Evolutionary conservation across 1,140 invertebrate genomes (phyloP), one percentile per base, ranked within the genome.

Genomic region (Cydia fagiglandana): DNA sequence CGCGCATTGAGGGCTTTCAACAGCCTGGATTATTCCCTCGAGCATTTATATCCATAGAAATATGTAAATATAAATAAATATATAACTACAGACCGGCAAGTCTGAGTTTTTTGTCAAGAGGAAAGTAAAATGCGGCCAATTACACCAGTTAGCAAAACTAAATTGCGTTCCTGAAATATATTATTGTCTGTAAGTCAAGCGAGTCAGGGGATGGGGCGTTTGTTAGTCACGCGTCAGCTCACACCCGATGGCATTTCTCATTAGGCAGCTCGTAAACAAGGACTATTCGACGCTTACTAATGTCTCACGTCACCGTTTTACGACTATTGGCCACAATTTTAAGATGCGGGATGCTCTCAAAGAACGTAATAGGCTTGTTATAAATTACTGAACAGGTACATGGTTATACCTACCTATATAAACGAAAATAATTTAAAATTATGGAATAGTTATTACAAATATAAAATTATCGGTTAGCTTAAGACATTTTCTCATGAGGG

Each of bases 241-340:
- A 74, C 77, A 78, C 75, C 78, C 81, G 81, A 86, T 87, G 84
- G 83, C 84, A 89, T 87, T 89, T 88, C 89, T 91, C 86, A 91
- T 92, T 92, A 92, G 85, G 78, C 78, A 77, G 77, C 79, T 88
- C 87, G 85, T 91, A 89, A 90, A 90, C 83, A 89, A 88, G 86
- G 85, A 87, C 84, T 86, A 84, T 87, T 87, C 82, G 83, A 90
- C 87, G 83, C 85, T 86, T 87, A 91, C 87, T 87, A 90, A 91
- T 91, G 85, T 87, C 83, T 78, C 80, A 81, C 81, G 87, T 88
- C 85, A 89, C 81, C 81, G 79, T 85, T 90, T 91, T 89, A 92
- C 83, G 88, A 89, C 81, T 84, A 88, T 86, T 83, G 82, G 77
- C 83, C 77, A 80, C 81, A 81, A 83, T 87, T 87, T 85, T 84